A percentile compares a stretch with the other conserved stretches of the same genome.
These are phyloP conservation scores for Drosophila planitibia DNA, from an alignment of 2,888 invertebrate genomes.

Conservation along the genomic window DNA sequence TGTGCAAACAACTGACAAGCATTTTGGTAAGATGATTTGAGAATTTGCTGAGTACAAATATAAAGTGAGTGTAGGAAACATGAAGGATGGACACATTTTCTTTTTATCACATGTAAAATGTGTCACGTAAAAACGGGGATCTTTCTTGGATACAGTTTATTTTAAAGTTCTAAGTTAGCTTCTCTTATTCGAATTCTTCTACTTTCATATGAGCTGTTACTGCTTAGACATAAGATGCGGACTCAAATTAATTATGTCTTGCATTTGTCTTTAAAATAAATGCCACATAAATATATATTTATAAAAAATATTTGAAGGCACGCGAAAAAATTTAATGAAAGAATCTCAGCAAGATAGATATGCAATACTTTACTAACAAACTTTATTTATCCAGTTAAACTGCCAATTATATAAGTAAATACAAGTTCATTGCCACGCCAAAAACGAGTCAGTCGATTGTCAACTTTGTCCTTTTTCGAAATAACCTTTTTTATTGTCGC, in stretches of 20 bases:
- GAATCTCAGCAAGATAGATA: not conserved
- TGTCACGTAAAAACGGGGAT: not conserved
- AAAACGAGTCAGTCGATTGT: not conserved
- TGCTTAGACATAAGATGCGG: not conserved
- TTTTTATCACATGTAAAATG: too few relatives aligned
- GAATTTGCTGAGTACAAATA: not conserved
- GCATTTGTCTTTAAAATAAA: not conserved
- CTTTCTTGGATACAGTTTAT: not conserved
- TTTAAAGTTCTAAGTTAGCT: not conserved
- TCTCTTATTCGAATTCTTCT: not conserved
- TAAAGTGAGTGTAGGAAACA: not conserved
- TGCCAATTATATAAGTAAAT: conserved; percentile 1
- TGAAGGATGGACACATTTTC: not conserved
- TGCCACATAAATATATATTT: not conserved
- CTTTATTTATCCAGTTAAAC: not conserved
- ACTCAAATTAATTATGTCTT: not conserved
- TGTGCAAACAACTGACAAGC: not conserved
- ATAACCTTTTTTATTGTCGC: conserved; percentile 1
- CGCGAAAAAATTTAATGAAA: not conserved
- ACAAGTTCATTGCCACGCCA: not conserved
- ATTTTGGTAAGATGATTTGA: not conserved
- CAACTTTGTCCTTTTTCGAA: conserved; percentile 9
- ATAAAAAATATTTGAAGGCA: too few relatives aligned
- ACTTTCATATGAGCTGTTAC: too few relatives aligned
- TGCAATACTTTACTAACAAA: not conserved